Evolutionary conservation across 1,140 invertebrate species (phyloP).

Genomic region (Diuraphis noxia): DNA sequence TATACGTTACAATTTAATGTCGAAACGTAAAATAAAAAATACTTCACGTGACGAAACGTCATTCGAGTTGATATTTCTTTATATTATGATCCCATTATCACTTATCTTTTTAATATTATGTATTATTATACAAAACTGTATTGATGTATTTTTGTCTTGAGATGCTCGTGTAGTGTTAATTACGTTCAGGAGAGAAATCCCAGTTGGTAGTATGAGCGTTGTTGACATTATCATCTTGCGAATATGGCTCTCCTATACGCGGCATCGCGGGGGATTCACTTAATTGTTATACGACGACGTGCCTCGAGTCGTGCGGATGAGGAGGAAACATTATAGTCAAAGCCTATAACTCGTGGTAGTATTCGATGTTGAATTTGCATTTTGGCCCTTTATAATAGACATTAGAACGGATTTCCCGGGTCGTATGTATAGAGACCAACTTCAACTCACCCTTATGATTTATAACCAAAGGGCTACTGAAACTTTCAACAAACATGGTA

Average conservation of each 20-base stretch:
- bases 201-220: slow-evolving; percentile 20
- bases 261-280: slow-evolving; percentile 43
- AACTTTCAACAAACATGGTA: slow-evolving; percentile 31
- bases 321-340: background rate
- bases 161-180: slow-evolving; percentile 30
- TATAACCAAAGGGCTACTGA: slow-evolving; percentile 29
- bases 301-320: background rate
- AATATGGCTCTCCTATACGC: background rate
- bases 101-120: no score
- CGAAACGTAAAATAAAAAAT: background rate
- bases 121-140: background rate
- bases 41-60: background rate
- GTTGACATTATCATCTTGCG: slow-evolving; percentile 39
- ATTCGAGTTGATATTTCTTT: background rate
- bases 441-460: slow-evolving; percentile 31
- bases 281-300: slow-evolving; percentile 52
- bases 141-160: slow-evolving; percentile 34
- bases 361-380: slow-evolving; percentile 49
- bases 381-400: slow-evolving; percentile 51
- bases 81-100: background rate
- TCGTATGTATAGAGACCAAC: slow-evolving; percentile 4
- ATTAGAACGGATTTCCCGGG: slow-evolving; percentile 50
- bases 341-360: slow-evolving; percentile 8
- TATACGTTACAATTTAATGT: no score
- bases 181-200: slow-evolving; percentile 33